Evolutionary conservation across 2,797 vertebrate species (phyloP), one percentile per base, ranked within the genome.

Genomic region (Platyrinchus mystaceus): DNA sequence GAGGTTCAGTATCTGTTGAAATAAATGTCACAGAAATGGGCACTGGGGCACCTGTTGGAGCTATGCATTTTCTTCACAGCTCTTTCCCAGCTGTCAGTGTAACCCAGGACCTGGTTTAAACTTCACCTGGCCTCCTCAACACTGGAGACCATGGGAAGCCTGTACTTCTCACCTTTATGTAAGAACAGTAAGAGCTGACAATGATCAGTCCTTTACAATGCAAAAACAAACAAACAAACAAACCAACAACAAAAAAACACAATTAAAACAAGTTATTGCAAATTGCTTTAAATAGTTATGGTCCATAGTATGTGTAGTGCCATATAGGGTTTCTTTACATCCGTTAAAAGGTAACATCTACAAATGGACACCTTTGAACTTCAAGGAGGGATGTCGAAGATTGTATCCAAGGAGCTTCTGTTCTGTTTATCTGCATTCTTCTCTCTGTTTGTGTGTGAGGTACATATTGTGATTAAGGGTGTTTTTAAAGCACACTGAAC

Each of bases 1-100:
- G 99, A 55, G 98, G 96, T 58, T 99, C 99, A 14, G 99, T 95
- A 89, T 99, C 99, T 99, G 91, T 74, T 92, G 64, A 96, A 77
- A 96, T 2, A 92, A 89, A 74, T 0, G 5, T 8, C 59, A 84
- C 28, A 79, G 32, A 37, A 77, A 56, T 37, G 19, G 43, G n/a
- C 41, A 69, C 5, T 4, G 46, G 6, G 69, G 36, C 24, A 30
- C 11, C 19, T 79, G 39, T 41, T 34, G 56, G 2, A 58, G 46
- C 20, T 34, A 12, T 0, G 4, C 28, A 6, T 55, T 59, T 76
- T 30, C 82, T 55, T n/a, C 55, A 50, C 39, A 66, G 55, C 22
- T 71, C 50, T 64, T 66, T 66, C 18, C 55, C 64, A 34, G 10
- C 17, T 55, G 12, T 22, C 44, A 70, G 39, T 1, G 2, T 50